phyloP scores from a whole-genome alignment of 2,888 invertebrate species.

The Panopea generosa region DNA sequence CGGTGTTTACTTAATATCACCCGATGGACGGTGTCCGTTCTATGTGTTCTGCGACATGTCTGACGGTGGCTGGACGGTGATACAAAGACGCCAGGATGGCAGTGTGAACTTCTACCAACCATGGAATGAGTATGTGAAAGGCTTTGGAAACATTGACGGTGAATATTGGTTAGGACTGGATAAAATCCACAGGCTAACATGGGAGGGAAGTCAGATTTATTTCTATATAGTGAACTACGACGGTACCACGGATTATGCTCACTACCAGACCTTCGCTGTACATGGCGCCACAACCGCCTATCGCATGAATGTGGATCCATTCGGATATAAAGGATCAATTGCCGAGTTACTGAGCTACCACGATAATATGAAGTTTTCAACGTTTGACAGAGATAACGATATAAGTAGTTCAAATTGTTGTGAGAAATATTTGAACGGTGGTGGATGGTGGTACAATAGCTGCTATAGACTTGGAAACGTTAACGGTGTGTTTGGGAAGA shows the following conservation, averaged over 20 bases:
- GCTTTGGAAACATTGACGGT: slow-evolving; percentile 45
- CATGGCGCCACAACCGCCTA: slow-evolving; percentile 43
- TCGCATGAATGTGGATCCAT: slow-evolving; percentile 68
- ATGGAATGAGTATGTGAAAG: slow-evolving; percentile 47
- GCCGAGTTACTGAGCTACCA: slow-evolving; percentile 37
- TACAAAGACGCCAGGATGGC: slow-evolving; percentile 42
- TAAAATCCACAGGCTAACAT: slow-evolving; percentile 47
- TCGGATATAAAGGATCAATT: slow-evolving; percentile 84
- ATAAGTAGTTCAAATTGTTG: slow-evolving; percentile 6
- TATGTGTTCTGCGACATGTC: slow-evolving; percentile 48
- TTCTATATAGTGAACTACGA: slow-evolving; percentile 45
- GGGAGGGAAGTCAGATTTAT: slow-evolving; percentile 41
- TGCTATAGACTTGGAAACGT: slow-evolving; percentile 38
- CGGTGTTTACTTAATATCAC: slow-evolving; percentile 41
- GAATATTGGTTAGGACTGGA: slow-evolving; percentile 53
- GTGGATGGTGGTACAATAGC: slow-evolving; percentile 45
- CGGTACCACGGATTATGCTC: slow-evolving; percentile 30
- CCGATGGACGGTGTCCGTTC: slow-evolving; percentile 49
- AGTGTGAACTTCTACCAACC: slow-evolving; percentile 41
- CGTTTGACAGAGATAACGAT: slow-evolving; percentile 51
- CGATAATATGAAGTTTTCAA: slow-evolving; percentile 47
- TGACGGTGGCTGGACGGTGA: slow-evolving; percentile 43
- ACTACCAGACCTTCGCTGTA: slow-evolving; percentile 46
- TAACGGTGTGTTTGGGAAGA: slow-evolving; percentile 44
- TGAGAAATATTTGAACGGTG: slow-evolving; percentile 12